Conservation (phyloP, 2,113 vertebrate genomes). For the Oncorhynchus tshawytscha region DNA sequence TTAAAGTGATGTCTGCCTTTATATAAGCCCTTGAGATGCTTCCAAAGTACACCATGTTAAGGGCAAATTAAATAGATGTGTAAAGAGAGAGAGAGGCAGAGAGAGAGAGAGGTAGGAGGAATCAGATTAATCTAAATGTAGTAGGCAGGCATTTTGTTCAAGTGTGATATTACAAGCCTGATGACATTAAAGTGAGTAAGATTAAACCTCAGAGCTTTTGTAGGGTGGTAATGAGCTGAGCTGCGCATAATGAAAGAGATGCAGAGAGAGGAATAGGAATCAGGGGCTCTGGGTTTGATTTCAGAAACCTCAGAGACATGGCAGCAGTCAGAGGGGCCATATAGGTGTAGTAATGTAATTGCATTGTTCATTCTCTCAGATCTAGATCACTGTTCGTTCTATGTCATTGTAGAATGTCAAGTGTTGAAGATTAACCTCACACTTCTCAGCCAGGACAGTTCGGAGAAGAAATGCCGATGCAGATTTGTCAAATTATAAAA, state of each 20-base stretch:
- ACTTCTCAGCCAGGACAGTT: not conserved
- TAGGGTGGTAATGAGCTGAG: not conserved
- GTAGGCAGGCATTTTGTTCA: not conserved
- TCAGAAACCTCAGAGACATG: not conserved
- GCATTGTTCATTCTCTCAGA: not conserved
- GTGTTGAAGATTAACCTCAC: not conserved
- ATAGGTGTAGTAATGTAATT: not conserved
- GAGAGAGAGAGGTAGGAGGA: not conserved
- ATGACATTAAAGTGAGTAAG: constrained; percentile 3
- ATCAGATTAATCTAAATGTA: not conserved
- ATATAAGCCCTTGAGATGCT: not conserved
- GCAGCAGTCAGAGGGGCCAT: not conserved
- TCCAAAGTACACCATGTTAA: not conserved
- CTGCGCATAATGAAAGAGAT: not conserved
- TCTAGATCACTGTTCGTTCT: not conserved
- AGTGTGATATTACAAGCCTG: constrained; percentile 4
- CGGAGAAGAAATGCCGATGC: not conserved
- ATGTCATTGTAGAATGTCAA: not conserved
- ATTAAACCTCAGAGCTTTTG: not conserved
- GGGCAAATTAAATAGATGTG: constrained; percentile 1
- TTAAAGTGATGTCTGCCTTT: not conserved
- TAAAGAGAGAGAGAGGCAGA: not conserved
- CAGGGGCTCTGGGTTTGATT: not conserved
- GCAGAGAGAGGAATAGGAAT: not conserved
- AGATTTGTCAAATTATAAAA: not conserved